A percentile compares a stretch with the other conserved stretches of the same genome.
phyloP scores from a whole-genome alignment of 2,888 invertebrate species.

The Miltochrista miniata region DNA sequence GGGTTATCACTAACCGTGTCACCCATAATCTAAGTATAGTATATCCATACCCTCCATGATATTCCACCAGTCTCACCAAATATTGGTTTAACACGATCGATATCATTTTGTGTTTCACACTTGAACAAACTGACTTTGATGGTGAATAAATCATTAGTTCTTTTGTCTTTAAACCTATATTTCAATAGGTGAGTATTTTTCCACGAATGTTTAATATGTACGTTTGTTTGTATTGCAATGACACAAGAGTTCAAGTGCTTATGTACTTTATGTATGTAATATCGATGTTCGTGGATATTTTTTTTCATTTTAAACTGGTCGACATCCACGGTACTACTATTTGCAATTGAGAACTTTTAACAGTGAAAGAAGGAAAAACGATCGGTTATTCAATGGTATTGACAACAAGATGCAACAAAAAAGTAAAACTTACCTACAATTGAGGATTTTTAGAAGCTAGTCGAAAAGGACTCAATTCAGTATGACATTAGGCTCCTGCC shows the following conservation, averaged over 20 bases:
- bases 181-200: conserved; percentile 17
- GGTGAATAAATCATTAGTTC: conserved; percentile 54
- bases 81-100: conserved; percentile 17
- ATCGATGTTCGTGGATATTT: too few species aligned
- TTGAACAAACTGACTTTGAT: conserved; percentile 43
- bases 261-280: background rate
- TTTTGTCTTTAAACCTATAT: conserved; percentile 41
- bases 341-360: too few species aligned
- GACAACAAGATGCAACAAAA: too few species aligned
- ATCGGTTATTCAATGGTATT: too few species aligned
- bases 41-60: conserved; percentile 5
- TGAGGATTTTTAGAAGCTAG: too few species aligned
- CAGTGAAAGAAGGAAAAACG: too few species aligned
- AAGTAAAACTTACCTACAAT: too few species aligned
- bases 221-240: conserved; percentile 1
- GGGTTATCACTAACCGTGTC: background rate
- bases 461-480: too few species aligned
- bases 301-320: background rate
- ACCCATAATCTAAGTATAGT: conserved; percentile 3
- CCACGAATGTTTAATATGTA: conserved; percentile 8
- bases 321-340: background rate
- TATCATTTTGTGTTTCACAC: conserved; percentile 29
- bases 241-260: conserved; percentile 1
- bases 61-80: conserved; percentile 14
- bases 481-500: too few species aligned